phyloP scores from a whole-genome alignment of 2,113 vertebrate species.

The Bombycilla garrulus region DNA sequence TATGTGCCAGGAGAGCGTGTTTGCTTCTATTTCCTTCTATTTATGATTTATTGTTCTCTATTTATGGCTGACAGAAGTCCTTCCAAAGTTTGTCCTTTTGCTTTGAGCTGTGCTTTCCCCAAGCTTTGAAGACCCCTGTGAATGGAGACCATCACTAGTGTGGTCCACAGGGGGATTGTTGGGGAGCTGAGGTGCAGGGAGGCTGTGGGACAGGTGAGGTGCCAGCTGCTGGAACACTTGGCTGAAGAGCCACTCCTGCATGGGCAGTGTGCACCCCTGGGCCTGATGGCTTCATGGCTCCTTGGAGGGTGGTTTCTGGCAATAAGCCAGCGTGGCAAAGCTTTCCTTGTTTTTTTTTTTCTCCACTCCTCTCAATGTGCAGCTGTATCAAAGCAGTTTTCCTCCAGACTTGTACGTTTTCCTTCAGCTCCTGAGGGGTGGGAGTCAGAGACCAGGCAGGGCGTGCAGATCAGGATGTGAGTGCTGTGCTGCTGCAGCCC shows the following conservation, averaged over 20 bases:
- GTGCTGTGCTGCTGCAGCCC: rapidly evolving
- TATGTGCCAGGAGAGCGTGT: not conserved
- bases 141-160: not conserved
- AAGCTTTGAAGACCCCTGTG: not conserved
- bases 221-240: not conserved
- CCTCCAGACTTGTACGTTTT: not conserved
- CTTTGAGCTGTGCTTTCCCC: not conserved
- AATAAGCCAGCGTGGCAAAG: not conserved
- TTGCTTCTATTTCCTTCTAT: not conserved
- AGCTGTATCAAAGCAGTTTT: not conserved
- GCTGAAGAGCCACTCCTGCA: not conserved
- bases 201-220: not conserved
- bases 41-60: not conserved
- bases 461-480: rapidly evolving
- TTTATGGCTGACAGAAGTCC: not conserved
- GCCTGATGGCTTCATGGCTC: not conserved
- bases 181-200: not conserved
- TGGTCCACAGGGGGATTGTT: rapidly evolving
- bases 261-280: rapidly evolving
- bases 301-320: not conserved
- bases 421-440: not conserved
- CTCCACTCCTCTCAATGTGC: not conserved
- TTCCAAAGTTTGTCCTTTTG: not conserved
- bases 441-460: not conserved
- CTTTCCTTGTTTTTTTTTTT: rapidly evolving